A percentile compares a stretch with the other conserved stretches of the same genome.
phyloP scores from a whole-genome alignment of 2,113 vertebrate genomes.

The Actenoides lindsayi region DNA sequence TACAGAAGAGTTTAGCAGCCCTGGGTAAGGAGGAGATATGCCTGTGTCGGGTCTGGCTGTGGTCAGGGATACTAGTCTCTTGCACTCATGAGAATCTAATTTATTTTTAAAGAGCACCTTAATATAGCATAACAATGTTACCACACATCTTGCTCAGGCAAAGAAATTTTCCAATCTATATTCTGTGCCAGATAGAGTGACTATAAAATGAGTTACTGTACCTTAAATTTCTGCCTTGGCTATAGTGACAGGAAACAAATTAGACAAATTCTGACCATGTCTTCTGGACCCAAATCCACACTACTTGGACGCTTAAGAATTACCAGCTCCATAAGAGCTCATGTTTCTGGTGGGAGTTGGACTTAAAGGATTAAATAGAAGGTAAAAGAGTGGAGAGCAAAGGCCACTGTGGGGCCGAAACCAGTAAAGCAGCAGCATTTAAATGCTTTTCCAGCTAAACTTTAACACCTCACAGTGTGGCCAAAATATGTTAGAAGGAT shows the following conservation, averaged over 20 bases:
- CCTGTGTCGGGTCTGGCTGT: background rate
- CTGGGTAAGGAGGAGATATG: background rate
- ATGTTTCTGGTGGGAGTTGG: background rate
- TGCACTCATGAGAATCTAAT: constrained; percentile 24
- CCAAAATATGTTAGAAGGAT: background rate
- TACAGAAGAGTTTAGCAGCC: background rate
- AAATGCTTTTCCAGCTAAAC: background rate
- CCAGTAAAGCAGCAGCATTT: background rate
- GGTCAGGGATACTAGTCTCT: background rate
- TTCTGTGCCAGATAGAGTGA: constrained; percentile 46
- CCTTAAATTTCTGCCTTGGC: constrained; percentile 53
- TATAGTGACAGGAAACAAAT: constrained; percentile 66
- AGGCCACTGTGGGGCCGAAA: background rate
- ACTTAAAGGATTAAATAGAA: background rate
- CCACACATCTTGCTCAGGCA: constrained; percentile 64
- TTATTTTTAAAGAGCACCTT: constrained; percentile 65
- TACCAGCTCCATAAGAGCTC: background rate
- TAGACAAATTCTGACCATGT: constrained; percentile 51
- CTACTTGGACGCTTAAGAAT: constrained; percentile 5
- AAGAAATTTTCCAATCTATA: constrained; percentile 70
- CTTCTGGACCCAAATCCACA: constrained; percentile 31
- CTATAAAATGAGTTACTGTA: constrained; percentile 68
- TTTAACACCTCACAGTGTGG: background rate
- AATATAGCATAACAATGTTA: constrained; percentile 58
- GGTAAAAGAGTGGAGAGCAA: background rate